Conservation (phyloP, 92 coral and sea anemone species). For the Desmophyllum pertusum region DNA sequence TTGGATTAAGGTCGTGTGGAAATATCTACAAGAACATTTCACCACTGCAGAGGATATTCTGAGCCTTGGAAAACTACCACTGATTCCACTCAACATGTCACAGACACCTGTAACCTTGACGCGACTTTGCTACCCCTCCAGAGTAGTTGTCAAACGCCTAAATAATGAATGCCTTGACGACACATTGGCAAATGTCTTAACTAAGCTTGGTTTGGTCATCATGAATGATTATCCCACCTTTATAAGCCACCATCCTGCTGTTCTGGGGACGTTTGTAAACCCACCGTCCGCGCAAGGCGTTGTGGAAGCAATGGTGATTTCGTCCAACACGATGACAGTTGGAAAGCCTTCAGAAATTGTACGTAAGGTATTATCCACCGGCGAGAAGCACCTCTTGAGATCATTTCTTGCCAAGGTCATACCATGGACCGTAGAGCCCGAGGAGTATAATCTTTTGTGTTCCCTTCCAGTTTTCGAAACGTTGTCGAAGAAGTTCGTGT, state of each 20-base stretch:
- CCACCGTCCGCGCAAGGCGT: constrained; percentile 61
- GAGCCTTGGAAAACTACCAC: constrained; percentile 57
- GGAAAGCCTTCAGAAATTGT: background rate
- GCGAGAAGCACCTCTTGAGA: constrained; percentile 50
- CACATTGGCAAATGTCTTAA: constrained; percentile 14
- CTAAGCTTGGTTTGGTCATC: constrained; percentile 54
- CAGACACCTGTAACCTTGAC: constrained; percentile 43
- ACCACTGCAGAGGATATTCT: constrained; percentile 11
- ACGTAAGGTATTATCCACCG: background rate
- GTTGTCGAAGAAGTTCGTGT: constrained; percentile 8
- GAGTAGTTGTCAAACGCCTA: constrained; percentile 33
- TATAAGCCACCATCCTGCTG: constrained; percentile 52
- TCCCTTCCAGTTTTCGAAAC: constrained; percentile 70
- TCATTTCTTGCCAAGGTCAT: constrained; percentile 41
- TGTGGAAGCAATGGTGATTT: constrained; percentile 46
- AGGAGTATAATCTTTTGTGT: constrained; percentile 1
- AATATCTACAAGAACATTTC: constrained; percentile 64
- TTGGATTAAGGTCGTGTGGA: constrained; percentile 84
- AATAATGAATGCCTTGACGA: constrained; percentile 24
- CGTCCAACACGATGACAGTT: background rate
- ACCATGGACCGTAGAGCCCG: background rate
- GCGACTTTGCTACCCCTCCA: constrained; percentile 47
- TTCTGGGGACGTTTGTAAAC: constrained; percentile 50
- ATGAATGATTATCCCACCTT: constrained; percentile 50
- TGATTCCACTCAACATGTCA: constrained; percentile 56